Conservation (phyloP, 1,140 invertebrate species). For the Drosophila bocqueti region DNA sequence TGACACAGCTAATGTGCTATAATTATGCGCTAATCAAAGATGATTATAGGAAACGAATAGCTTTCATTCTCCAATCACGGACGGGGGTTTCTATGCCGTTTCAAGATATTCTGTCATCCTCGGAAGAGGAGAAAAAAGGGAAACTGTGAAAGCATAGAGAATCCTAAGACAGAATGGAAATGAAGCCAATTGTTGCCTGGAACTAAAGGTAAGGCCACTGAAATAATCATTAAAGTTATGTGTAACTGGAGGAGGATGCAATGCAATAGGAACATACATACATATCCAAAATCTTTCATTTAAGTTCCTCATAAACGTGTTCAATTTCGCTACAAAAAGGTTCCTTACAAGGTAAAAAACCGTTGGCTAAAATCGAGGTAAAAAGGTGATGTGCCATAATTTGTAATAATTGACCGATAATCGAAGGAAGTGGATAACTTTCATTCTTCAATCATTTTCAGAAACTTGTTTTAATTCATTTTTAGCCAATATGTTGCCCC, state of each 20-base stretch:
- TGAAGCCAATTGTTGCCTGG: background rate
- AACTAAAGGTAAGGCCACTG: background rate
- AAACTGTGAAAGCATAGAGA: background rate
- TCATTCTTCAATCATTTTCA: constrained; percentile 22
- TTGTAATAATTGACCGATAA: constrained; percentile 40
- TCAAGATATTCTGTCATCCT: constrained; percentile 3
- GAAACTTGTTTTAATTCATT: constrained; percentile 35
- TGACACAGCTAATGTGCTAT: constrained; percentile 61
- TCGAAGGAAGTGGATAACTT: constrained; percentile 47
- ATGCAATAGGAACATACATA: background rate
- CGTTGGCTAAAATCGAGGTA: constrained; percentile 2
- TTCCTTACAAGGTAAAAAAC: too few species aligned
- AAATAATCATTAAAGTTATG: background rate
- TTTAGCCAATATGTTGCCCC: constrained; percentile 19
- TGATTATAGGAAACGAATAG: constrained; percentile 52
- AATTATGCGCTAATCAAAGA: constrained; percentile 59
- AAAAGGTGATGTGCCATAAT: constrained; percentile 55
- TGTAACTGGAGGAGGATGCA: background rate
- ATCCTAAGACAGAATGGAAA: background rate
- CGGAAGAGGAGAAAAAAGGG: background rate
- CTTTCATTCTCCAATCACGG: constrained; percentile 30
- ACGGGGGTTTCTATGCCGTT: background rate
- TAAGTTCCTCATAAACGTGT: background rate
- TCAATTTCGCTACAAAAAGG: too few species aligned
- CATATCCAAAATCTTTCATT: background rate